Percentiles rank a stretch among this genome's conserved stretches.
Conservation (phyloP, 2,888 invertebrate genomes). For the Caenorhabditis sulstoni region DNA sequence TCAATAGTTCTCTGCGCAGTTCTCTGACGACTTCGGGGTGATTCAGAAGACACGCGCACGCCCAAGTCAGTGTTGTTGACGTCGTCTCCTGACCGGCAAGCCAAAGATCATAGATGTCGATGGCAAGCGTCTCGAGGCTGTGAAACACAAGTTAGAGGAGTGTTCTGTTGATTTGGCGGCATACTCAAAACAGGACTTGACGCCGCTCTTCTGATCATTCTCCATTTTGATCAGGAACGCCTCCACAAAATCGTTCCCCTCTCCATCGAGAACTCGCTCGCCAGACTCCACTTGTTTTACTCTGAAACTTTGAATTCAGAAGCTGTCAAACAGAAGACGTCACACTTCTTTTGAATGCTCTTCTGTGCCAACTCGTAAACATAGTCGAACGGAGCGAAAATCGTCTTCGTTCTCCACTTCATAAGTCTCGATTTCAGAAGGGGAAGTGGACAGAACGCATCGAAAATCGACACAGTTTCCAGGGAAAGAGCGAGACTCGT, state of each 20-base stretch:
- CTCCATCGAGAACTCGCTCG: slow-evolving; percentile 35
- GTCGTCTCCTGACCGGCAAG: slow-evolving; percentile 70
- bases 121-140: slow-evolving; percentile 46
- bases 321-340: neutral
- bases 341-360: slow-evolving; percentile 12
- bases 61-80: slow-evolving; percentile 60
- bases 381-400: slow-evolving; percentile 13
- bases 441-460: slow-evolving; percentile 28
- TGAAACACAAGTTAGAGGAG: neutral
- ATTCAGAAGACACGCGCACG: slow-evolving; percentile 49
- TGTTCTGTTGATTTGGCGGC: too few relatives aligned
- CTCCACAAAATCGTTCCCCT: slow-evolving; percentile 58
- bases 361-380: slow-evolving; percentile 8
- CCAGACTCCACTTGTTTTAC: slow-evolving; percentile 21
- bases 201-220: slow-evolving; percentile 46
- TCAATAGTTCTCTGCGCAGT: slow-evolving; percentile 34
- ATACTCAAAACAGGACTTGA: slow-evolving; percentile 28
- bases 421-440: slow-evolving; percentile 35
- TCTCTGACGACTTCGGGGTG: slow-evolving; percentile 54
- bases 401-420: slow-evolving; percentile 30
- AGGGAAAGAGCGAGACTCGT: slow-evolving; percentile 31
- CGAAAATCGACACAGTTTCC: slow-evolving; percentile 41
- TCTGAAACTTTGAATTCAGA: slow-evolving; percentile 2
- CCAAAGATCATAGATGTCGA: slow-evolving; percentile 64
- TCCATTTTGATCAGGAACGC: slow-evolving; percentile 59